These are phyloP conservation scores for Pluvianellus socialis DNA, from an alignment of 2,113 vertebrate genomes.

Conservation along the genomic window DNA sequence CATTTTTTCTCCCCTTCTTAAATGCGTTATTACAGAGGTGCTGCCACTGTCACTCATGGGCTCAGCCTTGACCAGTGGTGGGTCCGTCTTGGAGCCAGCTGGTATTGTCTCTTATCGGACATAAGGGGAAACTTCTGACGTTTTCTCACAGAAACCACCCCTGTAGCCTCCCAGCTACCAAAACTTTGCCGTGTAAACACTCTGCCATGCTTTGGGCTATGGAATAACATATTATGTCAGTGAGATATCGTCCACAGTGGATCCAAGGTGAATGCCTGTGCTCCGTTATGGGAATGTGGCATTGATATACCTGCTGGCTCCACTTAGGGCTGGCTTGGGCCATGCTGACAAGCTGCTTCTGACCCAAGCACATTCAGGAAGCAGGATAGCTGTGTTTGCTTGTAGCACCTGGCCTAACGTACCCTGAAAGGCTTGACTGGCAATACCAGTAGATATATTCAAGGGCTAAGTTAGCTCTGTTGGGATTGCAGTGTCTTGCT, in stretches of 20 bases:
- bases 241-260: background rate
- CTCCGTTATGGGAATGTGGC: rapidly evolving
- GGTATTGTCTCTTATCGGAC: background rate
- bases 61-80: background rate
- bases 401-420: background rate
- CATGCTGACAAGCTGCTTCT: background rate
- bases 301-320: background rate
- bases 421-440: background rate
- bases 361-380: background rate
- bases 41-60: rapidly evolving
- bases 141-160: background rate
- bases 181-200: background rate
- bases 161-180: background rate
- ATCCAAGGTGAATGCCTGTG: background rate
- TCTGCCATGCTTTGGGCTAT: background rate
- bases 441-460: background rate
- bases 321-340: background rate
- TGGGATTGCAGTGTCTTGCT: background rate
- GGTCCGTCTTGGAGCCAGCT: background rate
- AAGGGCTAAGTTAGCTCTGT: background rate
- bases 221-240: background rate
- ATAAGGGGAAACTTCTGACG: background rate
- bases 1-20: background rate
- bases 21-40: background rate
- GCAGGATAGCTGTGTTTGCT: background rate